Conservation (phyloP, 2,888 invertebrate genomes). For the Unio delphinus region DNA sequence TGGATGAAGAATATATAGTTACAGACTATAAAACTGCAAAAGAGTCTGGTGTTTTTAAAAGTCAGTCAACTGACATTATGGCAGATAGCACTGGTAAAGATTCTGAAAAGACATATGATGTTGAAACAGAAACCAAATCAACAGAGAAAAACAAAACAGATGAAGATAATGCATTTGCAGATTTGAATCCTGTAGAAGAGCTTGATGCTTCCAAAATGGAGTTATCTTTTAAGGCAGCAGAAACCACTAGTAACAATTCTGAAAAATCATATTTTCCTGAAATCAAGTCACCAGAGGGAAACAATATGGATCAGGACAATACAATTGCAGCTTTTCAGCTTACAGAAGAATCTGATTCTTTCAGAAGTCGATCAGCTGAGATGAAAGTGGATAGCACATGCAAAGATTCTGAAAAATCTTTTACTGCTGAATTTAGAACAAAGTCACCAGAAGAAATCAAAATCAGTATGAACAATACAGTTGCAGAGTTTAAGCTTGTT, state of each 20-base stretch:
- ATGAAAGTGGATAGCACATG: too few species aligned
- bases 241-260: neutral
- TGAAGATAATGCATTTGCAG: neutral
- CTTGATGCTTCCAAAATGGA: neutral
- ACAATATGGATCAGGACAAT: too few species aligned
- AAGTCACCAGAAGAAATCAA: too few species aligned
- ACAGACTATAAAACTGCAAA: neutral
- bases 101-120: conserved; percentile 5
- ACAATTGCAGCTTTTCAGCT: too few species aligned
- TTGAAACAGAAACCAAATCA: conserved; percentile 9
- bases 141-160: conserved; percentile 2
- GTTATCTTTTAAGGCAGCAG: neutral
- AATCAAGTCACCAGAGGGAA: too few species aligned
- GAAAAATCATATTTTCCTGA: neutral
- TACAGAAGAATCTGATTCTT: too few species aligned
- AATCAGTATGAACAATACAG: too few species aligned
- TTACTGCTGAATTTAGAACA: too few species aligned
- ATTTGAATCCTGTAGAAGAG: neutral
- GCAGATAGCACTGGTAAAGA: conserved; percentile 6
- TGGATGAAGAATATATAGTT: conserved; percentile 5
- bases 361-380: too few species aligned
- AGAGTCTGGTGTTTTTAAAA: neutral
- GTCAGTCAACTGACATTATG: neutral
- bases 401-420: too few species aligned
- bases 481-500: too few species aligned